Percentiles rank a stretch among this genome's conserved stretches.
These are phyloP conservation scores for Hippocampus mohnikei DNA, from an alignment of 2,113 vertebrate species.

Conservation along the genomic window DNA sequence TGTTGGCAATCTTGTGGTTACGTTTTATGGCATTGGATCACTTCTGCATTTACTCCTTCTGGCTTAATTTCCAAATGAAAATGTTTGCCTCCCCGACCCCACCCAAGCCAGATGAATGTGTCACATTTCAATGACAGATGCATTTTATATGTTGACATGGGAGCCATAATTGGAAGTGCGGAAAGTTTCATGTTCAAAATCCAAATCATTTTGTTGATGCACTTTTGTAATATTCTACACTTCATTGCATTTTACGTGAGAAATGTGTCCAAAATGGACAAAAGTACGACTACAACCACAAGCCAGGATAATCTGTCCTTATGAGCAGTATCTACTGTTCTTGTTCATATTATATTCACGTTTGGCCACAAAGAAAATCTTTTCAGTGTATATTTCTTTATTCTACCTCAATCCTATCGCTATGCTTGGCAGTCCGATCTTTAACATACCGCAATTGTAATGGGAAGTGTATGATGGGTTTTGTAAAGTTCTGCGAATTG, in stretches of 20 bases:
- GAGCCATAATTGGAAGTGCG: neutral
- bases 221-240: slow-evolving; percentile 30
- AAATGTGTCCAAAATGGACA: neutral
- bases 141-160: slow-evolving; percentile 1
- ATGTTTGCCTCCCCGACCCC: slow-evolving; percentile 8
- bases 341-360: neutral
- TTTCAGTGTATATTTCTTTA: slow-evolving; percentile 34
- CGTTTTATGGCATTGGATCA: slow-evolving; percentile 12
- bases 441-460: slow-evolving; percentile 31
- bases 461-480: slow-evolving; percentile 35
- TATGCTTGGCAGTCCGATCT: slow-evolving; percentile 44
- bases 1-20: slow-evolving; percentile 8
- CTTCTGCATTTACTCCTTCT: slow-evolving; percentile 41
- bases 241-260: slow-evolving; percentile 7
- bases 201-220: slow-evolving; percentile 5
- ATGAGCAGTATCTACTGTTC: neutral
- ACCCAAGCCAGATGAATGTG: slow-evolving; percentile 55
- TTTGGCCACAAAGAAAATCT: slow-evolving; percentile 1
- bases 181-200: slow-evolving; percentile 11
- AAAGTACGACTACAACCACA: neutral
- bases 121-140: slow-evolving; percentile 27
- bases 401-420: slow-evolving; percentile 75
- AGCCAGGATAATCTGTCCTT: neutral
- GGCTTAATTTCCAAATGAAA: slow-evolving; percentile 17
- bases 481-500: slow-evolving; percentile 65